phyloP scores from a whole-genome alignment of 2,113 vertebrate genomes.

The Aldabrachelys gigantea region DNA sequence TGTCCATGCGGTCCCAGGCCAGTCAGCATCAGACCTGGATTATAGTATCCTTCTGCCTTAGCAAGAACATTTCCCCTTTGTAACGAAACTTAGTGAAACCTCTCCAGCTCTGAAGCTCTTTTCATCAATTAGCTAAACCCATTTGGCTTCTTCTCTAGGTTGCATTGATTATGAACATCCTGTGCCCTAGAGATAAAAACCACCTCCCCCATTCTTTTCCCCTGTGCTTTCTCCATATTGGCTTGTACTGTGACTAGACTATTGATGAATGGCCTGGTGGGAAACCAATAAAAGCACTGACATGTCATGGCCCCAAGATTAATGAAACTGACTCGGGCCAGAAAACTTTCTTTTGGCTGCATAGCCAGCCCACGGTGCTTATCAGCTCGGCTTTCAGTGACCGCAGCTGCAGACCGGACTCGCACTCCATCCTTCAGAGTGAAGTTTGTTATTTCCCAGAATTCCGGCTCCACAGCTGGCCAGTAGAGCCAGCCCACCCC shows the following conservation, averaged over 20 bases:
- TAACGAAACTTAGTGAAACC: not conserved
- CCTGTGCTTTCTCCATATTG: slow-evolving; percentile 61
- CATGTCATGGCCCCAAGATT: slow-evolving; percentile 69
- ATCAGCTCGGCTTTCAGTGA: slow-evolving; percentile 40
- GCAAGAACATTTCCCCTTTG: not conserved
- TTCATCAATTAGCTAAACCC: slow-evolving; percentile 61
- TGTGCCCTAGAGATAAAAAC: slow-evolving; percentile 74
- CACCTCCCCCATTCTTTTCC: slow-evolving; percentile 48
- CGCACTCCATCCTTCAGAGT: not conserved
- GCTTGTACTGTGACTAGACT: slow-evolving; percentile 59
- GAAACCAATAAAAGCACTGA: slow-evolving; percentile 75
- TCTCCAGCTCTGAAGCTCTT: slow-evolving; percentile 35
- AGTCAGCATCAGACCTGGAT: not conserved
- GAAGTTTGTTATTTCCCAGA: not conserved
- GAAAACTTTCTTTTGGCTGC: slow-evolving; percentile 26
- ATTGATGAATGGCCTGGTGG: slow-evolving; percentile 75
- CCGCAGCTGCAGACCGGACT: accelerated
- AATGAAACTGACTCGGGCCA: slow-evolving; percentile 71
- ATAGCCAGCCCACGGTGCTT: slow-evolving; percentile 20
- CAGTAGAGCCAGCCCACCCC: accelerated
- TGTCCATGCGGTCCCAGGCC: accelerated
- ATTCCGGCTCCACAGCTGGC: not conserved
- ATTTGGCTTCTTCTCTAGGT: slow-evolving; percentile 49
- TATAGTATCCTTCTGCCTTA: not conserved
- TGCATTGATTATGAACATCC: slow-evolving; percentile 67